Base-by-base conservation (phyloP, 2,113 vertebrate genomes). In the Rhea americana region DNA sequence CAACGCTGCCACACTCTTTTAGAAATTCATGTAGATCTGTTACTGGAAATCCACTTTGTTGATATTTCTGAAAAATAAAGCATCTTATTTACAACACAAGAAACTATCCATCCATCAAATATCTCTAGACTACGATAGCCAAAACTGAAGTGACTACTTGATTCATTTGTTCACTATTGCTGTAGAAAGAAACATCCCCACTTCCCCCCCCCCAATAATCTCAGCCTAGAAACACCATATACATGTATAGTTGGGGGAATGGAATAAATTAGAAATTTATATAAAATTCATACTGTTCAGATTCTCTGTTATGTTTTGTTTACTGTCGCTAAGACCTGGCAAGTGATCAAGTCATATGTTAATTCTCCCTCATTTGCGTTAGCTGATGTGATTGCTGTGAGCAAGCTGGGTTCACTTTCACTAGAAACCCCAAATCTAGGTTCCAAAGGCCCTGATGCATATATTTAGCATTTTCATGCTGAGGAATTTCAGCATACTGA, bases 21-120 rank as follows among this genome's bases (percentile, higher is more conserved):
- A 99, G 97, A 95, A 99, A 99, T 97, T 98, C 98, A 47, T 98
- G 98, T 77, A 99, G 98, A 84, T 99, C 99, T 3, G 99, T 99
- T 94, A 96, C 82, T 8, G 99, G 99, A 96, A 99, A 98, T 12
- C 98, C 99, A 79, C 98, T 97, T 84, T 97, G 97, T 87, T 99
- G 99, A 85, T 98, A 99, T 93, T 98, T 99, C 99, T 99, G 96
- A 94, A 82, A 96, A 71, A 95, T 25, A 96, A 77, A 55, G 15
- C 16, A 83, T 68, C 74, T 84, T 13, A 85, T 79, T 90, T 81
- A 66, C 3, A 62, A 68, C 35, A 32, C 19, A 14, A 95, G 45
- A 96, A 96, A 65, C 21, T 83, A 75, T 12, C 39, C 18, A 35
- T 41, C 56, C 56, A 77, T 63, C 24, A 94, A 63, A 55, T 1